Evolutionary conservation across 2,113 vertebrate genomes (phyloP).

Genomic region (Xiphophorus couchianus): DNA sequence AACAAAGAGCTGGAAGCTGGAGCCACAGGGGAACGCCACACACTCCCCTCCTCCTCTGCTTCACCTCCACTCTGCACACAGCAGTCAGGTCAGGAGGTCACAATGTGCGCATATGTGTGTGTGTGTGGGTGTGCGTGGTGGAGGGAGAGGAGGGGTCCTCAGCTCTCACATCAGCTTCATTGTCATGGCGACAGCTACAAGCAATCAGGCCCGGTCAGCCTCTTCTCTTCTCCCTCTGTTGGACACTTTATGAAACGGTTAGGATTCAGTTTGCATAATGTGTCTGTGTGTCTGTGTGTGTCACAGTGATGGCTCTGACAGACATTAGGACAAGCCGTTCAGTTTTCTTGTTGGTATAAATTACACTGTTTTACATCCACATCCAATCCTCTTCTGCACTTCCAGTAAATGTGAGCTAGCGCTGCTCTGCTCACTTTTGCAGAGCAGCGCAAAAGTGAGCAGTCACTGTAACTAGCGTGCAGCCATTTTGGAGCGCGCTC

Average conservation of each 20-base stretch:
- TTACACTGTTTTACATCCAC: not conserved
- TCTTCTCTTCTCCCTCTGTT: slow-evolving; percentile 20
- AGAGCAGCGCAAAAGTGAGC: too few relatives aligned
- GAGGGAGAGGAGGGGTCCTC: not conserved
- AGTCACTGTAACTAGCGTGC: not conserved
- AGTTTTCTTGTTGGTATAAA: not conserved
- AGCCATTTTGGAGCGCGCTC: slow-evolving; percentile 6
- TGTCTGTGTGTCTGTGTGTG: too few relatives aligned
- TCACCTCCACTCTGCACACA: slow-evolving; percentile 55
- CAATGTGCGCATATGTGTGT: slow-evolving; percentile 21
- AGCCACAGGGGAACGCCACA: slow-evolving; percentile 53
- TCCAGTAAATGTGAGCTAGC: slow-evolving; percentile 20
- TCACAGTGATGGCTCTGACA: not conserved
- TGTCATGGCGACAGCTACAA: slow-evolving; percentile 69
- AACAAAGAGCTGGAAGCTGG: slow-evolving; percentile 74
- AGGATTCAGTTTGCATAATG: not conserved
- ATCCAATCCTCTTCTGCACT: not conserved
- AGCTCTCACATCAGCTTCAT: slow-evolving; percentile 40
- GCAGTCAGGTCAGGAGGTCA: slow-evolving; percentile 59
- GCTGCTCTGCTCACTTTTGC: not conserved
- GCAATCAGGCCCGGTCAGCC: slow-evolving; percentile 61
- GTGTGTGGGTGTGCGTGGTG: slow-evolving; percentile 15
- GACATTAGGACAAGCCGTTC: not conserved
- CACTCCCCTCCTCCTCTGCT: slow-evolving; percentile 21
- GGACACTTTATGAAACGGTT: not conserved